Base-by-base conservation (phyloP, 2,888 invertebrate species). In the Perizoma flavofasciatum region DNA sequence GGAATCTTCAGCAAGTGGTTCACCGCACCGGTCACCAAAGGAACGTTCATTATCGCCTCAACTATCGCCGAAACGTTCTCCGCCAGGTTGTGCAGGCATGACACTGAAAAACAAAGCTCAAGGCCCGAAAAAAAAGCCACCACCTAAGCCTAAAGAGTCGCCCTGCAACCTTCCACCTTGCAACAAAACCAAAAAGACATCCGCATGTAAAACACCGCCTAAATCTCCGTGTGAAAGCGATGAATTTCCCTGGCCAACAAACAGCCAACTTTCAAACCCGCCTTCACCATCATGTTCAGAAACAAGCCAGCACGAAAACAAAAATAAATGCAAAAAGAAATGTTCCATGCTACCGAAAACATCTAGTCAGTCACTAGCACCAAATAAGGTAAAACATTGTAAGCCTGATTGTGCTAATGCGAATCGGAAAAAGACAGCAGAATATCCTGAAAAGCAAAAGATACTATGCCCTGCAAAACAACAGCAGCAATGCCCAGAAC, bases 231-330 rank as follows among this genome's bases (percentile, higher is more conserved):
- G 41, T 32, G 51, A 37, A 41, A 51, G 45, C 10, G 40, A 59
- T 22, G 9, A 50, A 4, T 55, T 10, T 22, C 61, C 61, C 3
- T 65, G 59, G 55, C 61, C 61, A 3, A 56, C 11, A 2, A 50
- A 61, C 9, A 58, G 22, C 32, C 58, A 57, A 55, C 34, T 8
- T 8, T 61, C 59, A 6, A 48, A 51, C 8, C 48, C 39, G 4
- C 39, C 55, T 1, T 59, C 62, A 8, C 49, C 57, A 39, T 48
- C 50, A 43, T 8, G 44, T 47, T 51, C 47, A 11, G 51, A 44
- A 8, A 53, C 50, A 2, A 58, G 34, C 11, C 11, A 10, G 33
- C 35, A 48, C 5, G 32, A 44, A 48, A 40, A 47, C 1, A 48
- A 46, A 43, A 49, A 51, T 9, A 50, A 59, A 56, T 40, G 48